These are phyloP conservation scores for Odocoileus hemionus DNA, from an alignment of 2,113 vertebrate genomes.

Conservation along the genomic window DNA sequence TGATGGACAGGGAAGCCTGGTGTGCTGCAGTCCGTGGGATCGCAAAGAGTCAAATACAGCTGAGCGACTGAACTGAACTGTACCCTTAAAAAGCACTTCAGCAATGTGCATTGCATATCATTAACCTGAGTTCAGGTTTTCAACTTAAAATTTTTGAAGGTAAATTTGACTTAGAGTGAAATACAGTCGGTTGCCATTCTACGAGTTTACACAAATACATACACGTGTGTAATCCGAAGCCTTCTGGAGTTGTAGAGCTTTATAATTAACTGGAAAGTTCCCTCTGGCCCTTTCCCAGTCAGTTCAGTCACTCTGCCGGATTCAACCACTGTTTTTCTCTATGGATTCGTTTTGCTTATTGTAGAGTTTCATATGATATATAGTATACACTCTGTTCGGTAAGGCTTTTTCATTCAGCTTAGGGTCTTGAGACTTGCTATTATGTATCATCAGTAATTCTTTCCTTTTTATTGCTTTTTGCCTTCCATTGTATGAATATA, in stretches of 20 bases:
- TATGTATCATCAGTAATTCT: neutral
- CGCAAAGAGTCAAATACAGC: neutral
- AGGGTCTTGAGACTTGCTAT: constrained; percentile 1
- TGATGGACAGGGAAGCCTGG: neutral
- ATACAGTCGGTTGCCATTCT: neutral
- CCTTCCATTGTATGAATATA: neutral
- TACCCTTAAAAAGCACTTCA: neutral
- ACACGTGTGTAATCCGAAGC: neutral
- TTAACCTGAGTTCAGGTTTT: neutral
- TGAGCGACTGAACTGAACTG: neutral
- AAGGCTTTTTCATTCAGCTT: neutral
- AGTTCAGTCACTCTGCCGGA: neutral
- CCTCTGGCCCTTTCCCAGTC: neutral
- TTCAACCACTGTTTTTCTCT: neutral
- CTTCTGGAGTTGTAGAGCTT: neutral
- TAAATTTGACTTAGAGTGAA: neutral
- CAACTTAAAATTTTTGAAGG: neutral
- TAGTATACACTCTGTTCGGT: neutral
- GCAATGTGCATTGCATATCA: neutral
- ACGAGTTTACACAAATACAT: neutral
- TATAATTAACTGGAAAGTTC: neutral
- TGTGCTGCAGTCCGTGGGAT: neutral
- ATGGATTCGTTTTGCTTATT: neutral
- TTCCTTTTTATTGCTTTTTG: neutral
- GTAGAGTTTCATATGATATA: neutral